phyloP scores from a whole-genome alignment of 2,888 invertebrate species.

The Abrostola tripartita region DNA sequence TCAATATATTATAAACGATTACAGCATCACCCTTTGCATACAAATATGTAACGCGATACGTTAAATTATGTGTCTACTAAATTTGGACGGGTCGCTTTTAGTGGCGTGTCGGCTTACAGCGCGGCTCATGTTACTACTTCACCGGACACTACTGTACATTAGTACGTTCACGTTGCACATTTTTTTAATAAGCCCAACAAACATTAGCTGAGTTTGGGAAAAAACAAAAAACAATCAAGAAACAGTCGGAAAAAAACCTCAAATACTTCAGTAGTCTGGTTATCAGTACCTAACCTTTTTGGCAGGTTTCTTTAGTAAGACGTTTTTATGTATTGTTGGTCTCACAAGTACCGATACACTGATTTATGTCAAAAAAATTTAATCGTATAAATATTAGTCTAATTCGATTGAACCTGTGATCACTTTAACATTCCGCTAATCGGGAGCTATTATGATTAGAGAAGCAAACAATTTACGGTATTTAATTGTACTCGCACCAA shows the following conservation, averaged over 20 bases:
- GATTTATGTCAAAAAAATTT: too few species aligned
- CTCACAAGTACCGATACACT: too few species aligned
- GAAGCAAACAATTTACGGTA: too few species aligned
- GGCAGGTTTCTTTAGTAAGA: too few species aligned
- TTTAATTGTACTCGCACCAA: too few species aligned
- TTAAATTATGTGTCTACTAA: constrained; percentile 70
- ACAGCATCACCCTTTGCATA: constrained; percentile 47
- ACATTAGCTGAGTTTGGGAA: neutral
- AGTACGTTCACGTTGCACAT: constrained; percentile 34
- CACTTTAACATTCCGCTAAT: too few species aligned
- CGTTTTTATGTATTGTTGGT: too few species aligned
- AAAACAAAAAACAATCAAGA: too few species aligned
- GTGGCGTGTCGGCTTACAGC: constrained; percentile 72
- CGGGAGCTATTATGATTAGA: too few species aligned
- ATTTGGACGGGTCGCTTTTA: constrained; percentile 81
- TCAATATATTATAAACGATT: constrained; percentile 1
- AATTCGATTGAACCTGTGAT: too few species aligned
- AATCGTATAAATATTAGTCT: too few species aligned
- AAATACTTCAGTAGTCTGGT: neutral
- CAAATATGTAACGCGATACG: constrained; percentile 65
- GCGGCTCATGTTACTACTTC: constrained; percentile 59
- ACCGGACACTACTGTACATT: constrained; percentile 53
- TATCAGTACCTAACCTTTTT: too few species aligned
- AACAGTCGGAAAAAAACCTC: neutral
- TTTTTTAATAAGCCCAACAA: constrained; percentile 30